phyloP scores from a whole-genome alignment of 1,140 invertebrate species.

The Hylyphantes graminicola region DNA sequence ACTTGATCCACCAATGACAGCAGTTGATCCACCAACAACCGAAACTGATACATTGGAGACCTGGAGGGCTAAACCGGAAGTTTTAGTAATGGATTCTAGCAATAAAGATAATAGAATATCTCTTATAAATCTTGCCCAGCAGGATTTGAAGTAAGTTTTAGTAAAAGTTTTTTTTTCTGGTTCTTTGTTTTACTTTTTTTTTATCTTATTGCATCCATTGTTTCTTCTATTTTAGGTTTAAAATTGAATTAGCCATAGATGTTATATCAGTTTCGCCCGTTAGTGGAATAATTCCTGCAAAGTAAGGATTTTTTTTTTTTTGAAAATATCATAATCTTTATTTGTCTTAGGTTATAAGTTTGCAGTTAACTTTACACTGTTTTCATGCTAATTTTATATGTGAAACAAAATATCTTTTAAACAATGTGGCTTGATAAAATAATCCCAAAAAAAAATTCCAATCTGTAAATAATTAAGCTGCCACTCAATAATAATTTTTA shows the following conservation, averaged over 20 bases:
- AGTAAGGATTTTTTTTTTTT: constrained; percentile 1
- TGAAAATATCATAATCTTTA: neutral
- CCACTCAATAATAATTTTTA: too few relatives aligned
- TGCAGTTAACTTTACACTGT: too few relatives aligned
- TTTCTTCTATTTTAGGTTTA: constrained; percentile 1
- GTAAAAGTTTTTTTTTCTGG: too few relatives aligned
- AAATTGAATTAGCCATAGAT: constrained; percentile 17
- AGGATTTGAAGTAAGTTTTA: constrained; percentile 11
- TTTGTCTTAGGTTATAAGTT: neutral
- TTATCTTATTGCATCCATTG: neutral
- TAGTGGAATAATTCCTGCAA: constrained; percentile 21
- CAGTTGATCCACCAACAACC: neutral
- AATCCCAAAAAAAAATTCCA: too few relatives aligned
- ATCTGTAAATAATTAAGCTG: too few relatives aligned
- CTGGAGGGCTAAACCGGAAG: constrained; percentile 7
- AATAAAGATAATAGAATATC: constrained; percentile 23
- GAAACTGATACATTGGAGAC: neutral
- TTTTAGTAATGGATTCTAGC: neutral
- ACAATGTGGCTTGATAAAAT: too few relatives aligned
- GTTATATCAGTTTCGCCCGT: constrained; percentile 10
- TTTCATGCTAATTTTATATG: too few relatives aligned
- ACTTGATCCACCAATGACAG: too few relatives aligned
- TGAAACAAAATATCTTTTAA: too few relatives aligned
- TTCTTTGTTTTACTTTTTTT: neutral
- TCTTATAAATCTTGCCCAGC: constrained; percentile 9